Conservation (phyloP, 2,888 invertebrate genomes). For the Ochropacha duplaris region DNA sequence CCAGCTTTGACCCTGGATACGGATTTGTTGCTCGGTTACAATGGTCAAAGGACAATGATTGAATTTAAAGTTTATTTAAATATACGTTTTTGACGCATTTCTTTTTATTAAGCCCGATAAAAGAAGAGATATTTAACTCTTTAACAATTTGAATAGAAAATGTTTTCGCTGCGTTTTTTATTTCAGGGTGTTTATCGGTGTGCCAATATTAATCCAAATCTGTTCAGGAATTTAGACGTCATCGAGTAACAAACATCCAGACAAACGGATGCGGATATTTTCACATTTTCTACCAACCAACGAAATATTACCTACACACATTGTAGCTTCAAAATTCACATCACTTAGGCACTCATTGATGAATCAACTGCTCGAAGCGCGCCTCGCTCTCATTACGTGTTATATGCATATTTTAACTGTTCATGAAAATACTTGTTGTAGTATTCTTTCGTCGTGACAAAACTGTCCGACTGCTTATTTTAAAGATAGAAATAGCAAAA, state of each 20-base stretch:
- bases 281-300: neutral
- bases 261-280: neutral
- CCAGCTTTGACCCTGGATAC: neutral
- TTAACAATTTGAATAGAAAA: neutral
- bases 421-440: constrained; percentile 60
- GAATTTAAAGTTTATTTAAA: neutral
- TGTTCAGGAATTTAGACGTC: too few species aligned
- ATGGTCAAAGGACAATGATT: neutral
- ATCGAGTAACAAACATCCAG: too few species aligned
- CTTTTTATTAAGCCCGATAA: too few species aligned
- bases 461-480: neutral
- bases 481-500: neutral
- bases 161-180: too few species aligned
- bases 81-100: too few species aligned
- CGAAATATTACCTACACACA: neutral
- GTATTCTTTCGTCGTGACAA: constrained; percentile 49
- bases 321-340: neutral
- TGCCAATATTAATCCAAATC: too few species aligned
- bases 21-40: neutral
- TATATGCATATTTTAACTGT: constrained; percentile 55
- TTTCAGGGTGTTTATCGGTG: too few species aligned
- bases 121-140: too few species aligned
- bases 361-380: neutral
- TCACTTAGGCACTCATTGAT: neutral
- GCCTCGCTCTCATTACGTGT: constrained; percentile 29